These are phyloP conservation scores for Plectropomus leopardus DNA, from an alignment of 2,113 vertebrate genomes.

Conservation along the genomic window DNA sequence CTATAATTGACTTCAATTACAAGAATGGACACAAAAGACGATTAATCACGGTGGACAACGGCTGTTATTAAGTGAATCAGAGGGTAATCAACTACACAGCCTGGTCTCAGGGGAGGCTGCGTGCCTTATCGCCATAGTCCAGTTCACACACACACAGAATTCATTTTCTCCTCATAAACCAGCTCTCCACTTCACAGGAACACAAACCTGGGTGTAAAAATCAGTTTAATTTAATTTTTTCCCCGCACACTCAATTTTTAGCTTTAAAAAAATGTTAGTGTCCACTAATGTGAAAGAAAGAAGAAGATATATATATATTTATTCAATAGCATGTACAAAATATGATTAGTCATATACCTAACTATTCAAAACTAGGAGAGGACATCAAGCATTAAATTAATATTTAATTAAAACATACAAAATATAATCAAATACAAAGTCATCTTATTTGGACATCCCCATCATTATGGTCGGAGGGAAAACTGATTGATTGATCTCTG, in stretches of 20 bases:
- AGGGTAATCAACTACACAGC: slow-evolving; percentile 46
- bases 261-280: background rate
- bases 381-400: no score
- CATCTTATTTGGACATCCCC: background rate
- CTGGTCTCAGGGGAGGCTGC: slow-evolving; percentile 34
- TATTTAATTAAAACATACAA: no score
- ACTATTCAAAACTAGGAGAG: background rate
- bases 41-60: slow-evolving; percentile 55
- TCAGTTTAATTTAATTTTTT: no score
- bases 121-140: slow-evolving; percentile 56
- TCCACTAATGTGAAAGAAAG: background rate
- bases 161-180: background rate
- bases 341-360: no score
- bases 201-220: background rate
- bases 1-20: slow-evolving; percentile 51
- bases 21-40: slow-evolving; percentile 29
- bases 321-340: no score
- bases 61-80: slow-evolving; percentile 46
- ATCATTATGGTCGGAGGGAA: background rate
- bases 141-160: slow-evolving; percentile 40
- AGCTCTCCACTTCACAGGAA: background rate
- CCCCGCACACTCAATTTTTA: background rate
- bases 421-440: background rate
- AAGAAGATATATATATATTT: background rate
- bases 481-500: background rate